Conservation (phyloP, 2,113 vertebrate species). For the Ibidorhyncha struthersii region DNA sequence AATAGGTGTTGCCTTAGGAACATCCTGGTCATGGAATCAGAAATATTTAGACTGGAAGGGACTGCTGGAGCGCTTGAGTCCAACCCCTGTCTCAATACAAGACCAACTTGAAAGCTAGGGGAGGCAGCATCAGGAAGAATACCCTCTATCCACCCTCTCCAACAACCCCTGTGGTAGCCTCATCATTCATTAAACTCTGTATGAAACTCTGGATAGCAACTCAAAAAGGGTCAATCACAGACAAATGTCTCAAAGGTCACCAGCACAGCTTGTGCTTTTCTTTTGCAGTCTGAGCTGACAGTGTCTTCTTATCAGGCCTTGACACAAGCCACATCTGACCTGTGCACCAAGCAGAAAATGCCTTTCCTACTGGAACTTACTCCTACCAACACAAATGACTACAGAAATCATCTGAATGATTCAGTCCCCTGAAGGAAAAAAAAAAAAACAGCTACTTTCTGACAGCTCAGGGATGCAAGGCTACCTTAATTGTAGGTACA, state of each 20-base stretch:
- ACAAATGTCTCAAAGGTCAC: background rate
- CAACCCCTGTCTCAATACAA: background rate
- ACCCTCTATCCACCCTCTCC: background rate
- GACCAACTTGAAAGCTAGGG: background rate
- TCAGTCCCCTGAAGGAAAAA: background rate
- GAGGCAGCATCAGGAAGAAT: background rate
- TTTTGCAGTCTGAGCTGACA: background rate
- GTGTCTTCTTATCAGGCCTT: background rate
- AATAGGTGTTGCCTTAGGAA: background rate
- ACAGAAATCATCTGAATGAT: background rate
- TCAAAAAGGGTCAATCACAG: background rate
- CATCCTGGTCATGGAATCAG: background rate
- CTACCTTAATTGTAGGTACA: background rate
- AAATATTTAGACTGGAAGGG: background rate
- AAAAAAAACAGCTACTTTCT: background rate
- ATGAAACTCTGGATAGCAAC: background rate
- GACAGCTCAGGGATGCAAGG: background rate
- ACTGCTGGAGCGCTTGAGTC: background rate
- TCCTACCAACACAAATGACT: background rate
- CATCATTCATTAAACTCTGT: background rate
- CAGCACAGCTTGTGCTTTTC: background rate
- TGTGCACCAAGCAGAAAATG: background rate
- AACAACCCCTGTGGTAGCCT: background rate
- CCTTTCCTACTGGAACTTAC: background rate
- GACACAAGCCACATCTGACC: background rate